Percentiles rank a stretch among this genome's conserved stretches.
phyloP scores from a whole-genome alignment of 1,140 invertebrate species.

The Drosophila fuyamai region DNA sequence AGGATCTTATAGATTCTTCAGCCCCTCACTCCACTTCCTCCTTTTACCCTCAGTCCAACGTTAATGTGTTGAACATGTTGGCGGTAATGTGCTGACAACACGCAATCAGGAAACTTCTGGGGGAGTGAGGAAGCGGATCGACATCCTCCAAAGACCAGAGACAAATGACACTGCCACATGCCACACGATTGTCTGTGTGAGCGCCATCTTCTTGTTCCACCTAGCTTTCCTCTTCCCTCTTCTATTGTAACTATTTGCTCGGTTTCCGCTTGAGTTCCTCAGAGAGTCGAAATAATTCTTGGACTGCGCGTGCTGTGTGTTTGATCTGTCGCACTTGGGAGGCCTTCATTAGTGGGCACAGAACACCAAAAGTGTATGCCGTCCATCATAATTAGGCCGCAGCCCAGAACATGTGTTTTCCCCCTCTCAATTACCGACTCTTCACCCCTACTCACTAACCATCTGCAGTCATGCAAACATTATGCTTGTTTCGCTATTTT shows the following conservation, averaged over 20 bases:
- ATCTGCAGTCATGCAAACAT: slow-evolving; percentile 31
- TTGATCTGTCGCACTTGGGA: slow-evolving; percentile 69
- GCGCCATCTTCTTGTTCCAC: neutral
- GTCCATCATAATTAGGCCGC: slow-evolving; percentile 73
- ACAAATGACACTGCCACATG: slow-evolving; percentile 79
- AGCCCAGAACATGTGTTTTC: slow-evolving; percentile 28
- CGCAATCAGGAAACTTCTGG: slow-evolving; percentile 53
- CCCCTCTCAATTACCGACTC: neutral
- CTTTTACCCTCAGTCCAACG: neutral
- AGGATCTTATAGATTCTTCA: slow-evolving; percentile 4
- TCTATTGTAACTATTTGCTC: slow-evolving; percentile 54
- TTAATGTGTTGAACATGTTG: slow-evolving; percentile 80
- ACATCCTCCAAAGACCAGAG: slow-evolving; percentile 39
- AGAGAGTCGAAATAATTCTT: slow-evolving; percentile 45
- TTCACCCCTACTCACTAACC: neutral
- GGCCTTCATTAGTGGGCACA: slow-evolving; percentile 74
- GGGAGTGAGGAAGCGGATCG: slow-evolving; percentile 8
- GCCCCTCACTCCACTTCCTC: neutral
- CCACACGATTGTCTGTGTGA: slow-evolving; percentile 32
- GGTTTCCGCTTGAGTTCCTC: slow-evolving; percentile 48
- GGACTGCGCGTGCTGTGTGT: slow-evolving; percentile 42
- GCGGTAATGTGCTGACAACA: slow-evolving; percentile 76
- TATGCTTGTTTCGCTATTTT: slow-evolving; percentile 20
- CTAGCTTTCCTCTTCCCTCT: neutral
- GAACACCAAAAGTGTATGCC: slow-evolving; percentile 64